Percentiles rank a stretch among this genome's conserved stretches.
Evolutionary conservation across 2,113 vertebrate genomes (phyloP).

Genomic region (Sardina pilchardus): DNA sequence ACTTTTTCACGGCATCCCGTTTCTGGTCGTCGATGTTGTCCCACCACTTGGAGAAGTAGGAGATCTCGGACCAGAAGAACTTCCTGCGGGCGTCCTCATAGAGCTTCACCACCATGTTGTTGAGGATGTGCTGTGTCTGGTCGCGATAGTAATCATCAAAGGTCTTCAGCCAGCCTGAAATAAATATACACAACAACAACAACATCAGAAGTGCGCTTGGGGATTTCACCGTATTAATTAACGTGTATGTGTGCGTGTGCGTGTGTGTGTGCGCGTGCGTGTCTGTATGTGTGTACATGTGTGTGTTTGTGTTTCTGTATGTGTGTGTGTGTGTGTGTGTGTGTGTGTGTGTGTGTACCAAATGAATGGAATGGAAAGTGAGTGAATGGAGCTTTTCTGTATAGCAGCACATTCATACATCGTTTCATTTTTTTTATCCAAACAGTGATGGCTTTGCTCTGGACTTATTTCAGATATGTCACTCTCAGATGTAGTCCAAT

Average conservation of each 20-base stretch:
- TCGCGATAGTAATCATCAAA: constrained; percentile 90
- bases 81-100: constrained; percentile 81
- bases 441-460: too few relatives aligned
- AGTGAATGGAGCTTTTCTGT: too few relatives aligned
- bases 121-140: constrained; percentile 88
- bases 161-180: constrained; percentile 91
- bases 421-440: too few relatives aligned
- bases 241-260: background rate
- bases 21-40: constrained; percentile 81
- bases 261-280: background rate
- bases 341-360: too few relatives aligned
- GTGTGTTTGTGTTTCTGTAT: too few relatives aligned
- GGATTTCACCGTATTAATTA: background rate
- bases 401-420: too few relatives aligned
- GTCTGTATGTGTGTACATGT: background rate
- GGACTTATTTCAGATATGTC: too few relatives aligned
- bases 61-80: constrained; percentile 92
- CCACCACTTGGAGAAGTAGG: constrained; percentile 94
- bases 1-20: constrained; percentile 85
- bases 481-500: too few relatives aligned
- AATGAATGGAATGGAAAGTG: too few relatives aligned
- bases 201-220: background rate
- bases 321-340: background rate
- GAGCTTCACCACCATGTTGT: constrained; percentile 90
- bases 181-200: background rate